Percentiles rank a stretch among this genome's conserved stretches.
These are phyloP conservation scores for Hiodon tergisus DNA, from an alignment of 2,113 vertebrate species.

Conservation along the genomic window DNA sequence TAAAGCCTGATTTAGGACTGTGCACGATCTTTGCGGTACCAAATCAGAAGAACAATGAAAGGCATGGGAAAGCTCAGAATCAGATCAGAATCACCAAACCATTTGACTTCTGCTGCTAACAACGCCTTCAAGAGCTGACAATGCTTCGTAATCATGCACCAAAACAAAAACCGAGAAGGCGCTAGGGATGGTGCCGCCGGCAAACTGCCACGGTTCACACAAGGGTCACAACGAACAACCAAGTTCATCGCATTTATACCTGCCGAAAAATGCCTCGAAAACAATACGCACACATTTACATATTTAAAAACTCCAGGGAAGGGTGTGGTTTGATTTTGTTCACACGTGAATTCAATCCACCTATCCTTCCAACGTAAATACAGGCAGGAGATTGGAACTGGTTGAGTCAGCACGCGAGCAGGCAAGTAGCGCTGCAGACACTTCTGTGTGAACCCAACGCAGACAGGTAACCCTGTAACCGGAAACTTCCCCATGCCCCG, in stretches of 20 bases:
- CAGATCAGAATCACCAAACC: conserved; percentile 18
- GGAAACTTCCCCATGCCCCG: background rate
- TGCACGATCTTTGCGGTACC: background rate
- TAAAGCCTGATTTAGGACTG: background rate
- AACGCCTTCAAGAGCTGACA: conserved; percentile 23
- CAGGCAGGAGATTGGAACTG: conserved; percentile 2
- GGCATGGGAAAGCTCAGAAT: conserved; percentile 13
- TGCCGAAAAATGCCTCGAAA: background rate
- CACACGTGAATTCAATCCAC: background rate
- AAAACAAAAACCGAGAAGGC: conserved; percentile 16
- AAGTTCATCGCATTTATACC: background rate
- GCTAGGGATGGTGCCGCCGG: background rate
- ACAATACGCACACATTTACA: conserved; percentile 1
- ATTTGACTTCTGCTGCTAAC: conserved; percentile 25
- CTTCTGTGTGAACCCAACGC: background rate
- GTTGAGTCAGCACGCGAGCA: background rate
- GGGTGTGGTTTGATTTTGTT: background rate
- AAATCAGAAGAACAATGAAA: background rate
- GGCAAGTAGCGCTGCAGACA: background rate
- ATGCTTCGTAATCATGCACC: conserved; percentile 23
- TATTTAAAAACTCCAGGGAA: conserved; percentile 15
- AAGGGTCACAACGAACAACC: conserved; percentile 13
- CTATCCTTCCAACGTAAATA: conserved; percentile 17
- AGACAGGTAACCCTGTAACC: background rate
- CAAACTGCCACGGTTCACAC: conserved; percentile 10